Evolutionary conservation across 2,797 vertebrate species (phyloP), one percentile per base, ranked within the genome.

Genomic region (Melanotaenia nigrans): DNA sequence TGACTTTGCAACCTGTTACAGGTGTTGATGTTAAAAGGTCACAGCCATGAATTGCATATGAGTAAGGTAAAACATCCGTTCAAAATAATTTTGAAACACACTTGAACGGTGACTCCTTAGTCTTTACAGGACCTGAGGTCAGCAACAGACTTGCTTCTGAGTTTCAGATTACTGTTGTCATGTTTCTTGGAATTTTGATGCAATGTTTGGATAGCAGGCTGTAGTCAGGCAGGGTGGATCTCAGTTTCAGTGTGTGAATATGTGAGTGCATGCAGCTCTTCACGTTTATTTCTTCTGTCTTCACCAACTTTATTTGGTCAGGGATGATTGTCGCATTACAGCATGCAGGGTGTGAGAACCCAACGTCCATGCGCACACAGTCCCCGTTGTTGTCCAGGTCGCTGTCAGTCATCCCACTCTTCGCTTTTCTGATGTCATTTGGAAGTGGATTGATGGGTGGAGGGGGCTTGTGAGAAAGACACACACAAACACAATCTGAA

Each of bases 121-220:
- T 22, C 36, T 53, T 67, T 68, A 66, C 57, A 62, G 62, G 57
- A 81, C 69, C 14, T 24, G 42, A 86, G 90, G 88, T 86, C 89
- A 86, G 69, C 13, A 24, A 69, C 71, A 63, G 66, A 65, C 65
- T 66, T 18, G 16, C 66, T 77, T 68, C 61, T 65, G 59, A 56
- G 28, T 62, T 83, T 91, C 73, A 78, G 57, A 78, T 90, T 89
- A 80, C 87, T 87, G 77, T 89, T 90, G 89, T 89, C 85, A 90
- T 87, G 83, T 84, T 92, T 89, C 91, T 89, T 77, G 87, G 84
- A 90, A 88, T 87, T 54, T 88, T 90, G 88, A 89, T 88, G 90
- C 89, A 90, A 90, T 87, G 86, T 86, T 88, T 90, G 89, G 89
- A 89, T 91, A 90, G 71, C 24, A 12, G 72, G 78, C 83, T 65